phyloP scores from a whole-genome alignment of 2,888 invertebrate genomes.

The Ellobium chinense region DNA sequence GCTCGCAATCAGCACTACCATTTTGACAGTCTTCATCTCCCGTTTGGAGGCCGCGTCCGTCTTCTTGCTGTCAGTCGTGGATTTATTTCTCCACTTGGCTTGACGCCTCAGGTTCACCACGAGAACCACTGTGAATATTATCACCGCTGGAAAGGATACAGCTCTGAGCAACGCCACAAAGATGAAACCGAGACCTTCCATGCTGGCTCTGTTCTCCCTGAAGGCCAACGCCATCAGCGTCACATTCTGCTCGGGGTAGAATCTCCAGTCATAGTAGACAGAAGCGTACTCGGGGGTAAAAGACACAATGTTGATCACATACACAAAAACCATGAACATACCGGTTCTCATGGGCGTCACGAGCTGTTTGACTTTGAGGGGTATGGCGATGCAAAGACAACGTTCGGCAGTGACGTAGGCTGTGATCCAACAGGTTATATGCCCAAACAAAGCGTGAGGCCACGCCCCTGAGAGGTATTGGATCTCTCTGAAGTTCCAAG shows the following conservation, averaged over 20 bases:
- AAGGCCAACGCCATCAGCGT: background rate
- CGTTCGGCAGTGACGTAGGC: too few species aligned
- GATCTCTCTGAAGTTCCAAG: too few species aligned
- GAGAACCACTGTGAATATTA: background rate
- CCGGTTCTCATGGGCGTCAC: background rate
- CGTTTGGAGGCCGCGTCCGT: background rate
- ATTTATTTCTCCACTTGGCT: background rate
- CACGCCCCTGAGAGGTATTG: too few species aligned
- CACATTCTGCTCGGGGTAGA: background rate
- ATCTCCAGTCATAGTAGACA: background rate
- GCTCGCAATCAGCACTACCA: background rate
- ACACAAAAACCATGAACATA: background rate
- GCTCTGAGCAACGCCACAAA: background rate
- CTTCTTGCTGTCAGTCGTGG: background rate
- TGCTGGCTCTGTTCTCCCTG: background rate
- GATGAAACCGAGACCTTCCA: background rate
- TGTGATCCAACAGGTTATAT: too few species aligned
- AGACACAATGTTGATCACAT: background rate
- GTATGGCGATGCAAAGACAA: too few species aligned
- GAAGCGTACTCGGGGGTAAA: background rate
- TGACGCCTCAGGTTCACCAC: background rate
- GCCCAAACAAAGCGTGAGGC: too few species aligned
- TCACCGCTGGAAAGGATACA: background rate
- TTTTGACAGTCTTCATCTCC: background rate
- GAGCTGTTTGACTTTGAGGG: conserved; percentile 3